These are phyloP conservation scores for Babylonia areolata DNA, from an alignment of 1,140 invertebrate species.

Conservation along the genomic window DNA sequence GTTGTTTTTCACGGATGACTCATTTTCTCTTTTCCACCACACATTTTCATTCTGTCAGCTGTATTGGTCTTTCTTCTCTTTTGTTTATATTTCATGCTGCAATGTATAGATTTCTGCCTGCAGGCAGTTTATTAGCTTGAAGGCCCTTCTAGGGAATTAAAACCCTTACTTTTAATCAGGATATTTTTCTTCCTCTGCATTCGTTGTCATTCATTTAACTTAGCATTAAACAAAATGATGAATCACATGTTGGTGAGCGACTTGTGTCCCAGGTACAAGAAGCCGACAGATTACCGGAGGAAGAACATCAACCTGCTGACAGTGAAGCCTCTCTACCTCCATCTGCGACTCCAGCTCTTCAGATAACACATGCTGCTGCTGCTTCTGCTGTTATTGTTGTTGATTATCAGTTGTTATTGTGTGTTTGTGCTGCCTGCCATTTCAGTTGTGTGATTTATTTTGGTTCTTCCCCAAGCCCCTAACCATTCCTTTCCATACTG, in stretches of 20 bases:
- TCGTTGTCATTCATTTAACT: too few relatives aligned
- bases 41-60: too few relatives aligned
- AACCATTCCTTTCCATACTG: neutral
- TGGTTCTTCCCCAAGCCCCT: neutral
- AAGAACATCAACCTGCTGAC: slow-evolving; percentile 68
- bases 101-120: too few relatives aligned
- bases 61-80: too few relatives aligned
- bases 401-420: neutral
- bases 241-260: neutral
- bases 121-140: too few relatives aligned
- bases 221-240: too few relatives aligned
- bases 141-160: too few relatives aligned
- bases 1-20: too few relatives aligned
- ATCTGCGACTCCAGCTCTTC: slow-evolving; percentile 56
- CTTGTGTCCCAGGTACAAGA: slow-evolving; percentile 64
- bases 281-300: slow-evolving; percentile 67
- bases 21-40: too few relatives aligned
- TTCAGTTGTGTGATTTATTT: neutral
- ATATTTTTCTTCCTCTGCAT: too few relatives aligned
- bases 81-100: too few relatives aligned
- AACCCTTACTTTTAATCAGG: too few relatives aligned
- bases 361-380: neutral
- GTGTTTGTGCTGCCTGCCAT: neutral
- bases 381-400: neutral
- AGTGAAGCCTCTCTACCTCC: slow-evolving; percentile 70